phyloP scores from a whole-genome alignment of 2,797 vertebrate genomes.

The Clarias pachynema region DNA sequence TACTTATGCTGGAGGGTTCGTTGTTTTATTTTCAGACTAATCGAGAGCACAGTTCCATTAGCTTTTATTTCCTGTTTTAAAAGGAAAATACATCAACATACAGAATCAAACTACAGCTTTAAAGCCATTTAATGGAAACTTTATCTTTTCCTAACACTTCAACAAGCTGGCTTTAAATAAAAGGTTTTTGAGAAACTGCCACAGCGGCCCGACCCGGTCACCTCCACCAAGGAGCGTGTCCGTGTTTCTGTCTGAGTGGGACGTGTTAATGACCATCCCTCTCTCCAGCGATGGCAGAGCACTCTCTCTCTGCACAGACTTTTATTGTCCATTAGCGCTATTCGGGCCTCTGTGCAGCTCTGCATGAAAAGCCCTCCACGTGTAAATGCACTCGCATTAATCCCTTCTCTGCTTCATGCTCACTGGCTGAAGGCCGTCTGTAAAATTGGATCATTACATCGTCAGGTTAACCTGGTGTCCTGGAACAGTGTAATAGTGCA shows the following conservation, averaged over 20 bases:
- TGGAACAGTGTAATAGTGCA: conserved; percentile 28
- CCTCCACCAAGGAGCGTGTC: conserved; percentile 29
- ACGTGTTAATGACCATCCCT: conserved; percentile 38
- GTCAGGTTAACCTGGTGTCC: conserved; percentile 30
- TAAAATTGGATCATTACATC: conserved; percentile 44
- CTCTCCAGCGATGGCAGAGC: conserved; percentile 18
- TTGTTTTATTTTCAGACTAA: neutral
- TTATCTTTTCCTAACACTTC: conserved; percentile 26
- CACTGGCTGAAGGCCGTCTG: conserved; percentile 23
- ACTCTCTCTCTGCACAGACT: conserved; percentile 43
- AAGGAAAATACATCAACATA: neutral
- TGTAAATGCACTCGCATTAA: conserved; percentile 54
- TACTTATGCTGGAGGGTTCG: neutral
- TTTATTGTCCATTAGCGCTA: conserved; percentile 61
- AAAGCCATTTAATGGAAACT: neutral
- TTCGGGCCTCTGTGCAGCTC: conserved; percentile 50
- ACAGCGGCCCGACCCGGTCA: conserved; percentile 39
- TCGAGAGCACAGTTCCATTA: neutral
- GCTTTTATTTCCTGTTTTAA: neutral
- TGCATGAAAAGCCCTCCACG: conserved; percentile 36
- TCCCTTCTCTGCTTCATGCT: conserved; percentile 39
- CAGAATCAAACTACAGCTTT: neutral
- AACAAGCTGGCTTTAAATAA: conserved; percentile 39
- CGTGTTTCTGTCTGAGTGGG: conserved; percentile 30
- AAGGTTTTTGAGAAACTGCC: conserved; percentile 29